Evolutionary conservation across 2,797 vertebrate genomes (phyloP).

Genomic region (Betta splendens): DNA sequence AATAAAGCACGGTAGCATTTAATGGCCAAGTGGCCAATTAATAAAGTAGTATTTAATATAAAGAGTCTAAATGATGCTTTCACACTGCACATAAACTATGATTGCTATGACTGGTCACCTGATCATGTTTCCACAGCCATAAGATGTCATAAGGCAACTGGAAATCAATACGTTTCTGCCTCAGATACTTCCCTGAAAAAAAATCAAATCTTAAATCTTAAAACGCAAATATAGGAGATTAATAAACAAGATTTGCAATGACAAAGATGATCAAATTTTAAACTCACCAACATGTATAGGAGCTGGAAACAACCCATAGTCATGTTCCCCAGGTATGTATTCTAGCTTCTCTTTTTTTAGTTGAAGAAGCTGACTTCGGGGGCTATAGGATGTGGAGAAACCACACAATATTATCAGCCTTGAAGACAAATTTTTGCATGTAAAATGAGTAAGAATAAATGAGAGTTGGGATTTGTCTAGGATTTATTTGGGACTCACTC

Average conservation of each 20-base stretch:
- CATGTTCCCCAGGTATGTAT: conserved; percentile 95
- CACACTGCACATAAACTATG: conserved; percentile 14
- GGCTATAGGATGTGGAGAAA: conserved; percentile 73
- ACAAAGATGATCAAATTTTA: conserved; percentile 5
- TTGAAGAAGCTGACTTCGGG: conserved; percentile 93
- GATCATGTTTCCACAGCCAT: conserved; percentile 99
- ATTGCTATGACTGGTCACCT: conserved; percentile 81
- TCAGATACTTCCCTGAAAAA: conserved; percentile 93
- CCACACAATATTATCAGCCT: background rate
- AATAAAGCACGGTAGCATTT: conserved; percentile 5
- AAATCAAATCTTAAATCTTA: background rate
- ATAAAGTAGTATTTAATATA: background rate
- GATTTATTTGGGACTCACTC: conserved; percentile 84
- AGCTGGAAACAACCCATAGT: conserved; percentile 94
- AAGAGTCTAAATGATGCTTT: background rate
- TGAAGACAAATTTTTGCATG: background rate
- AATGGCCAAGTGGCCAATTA: background rate
- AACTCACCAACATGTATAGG: conserved; percentile 98
- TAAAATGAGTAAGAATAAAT: conserved; percentile 4
- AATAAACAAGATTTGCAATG: background rate
- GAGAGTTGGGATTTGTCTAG: background rate
- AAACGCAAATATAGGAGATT: conserved; percentile 1
- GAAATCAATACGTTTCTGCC: conserved; percentile 98
- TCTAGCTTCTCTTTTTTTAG: conserved; percentile 97
- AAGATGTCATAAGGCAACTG: conserved; percentile 99